Evolutionary conservation across 2,797 vertebrate genomes (phyloP), one percentile per base, ranked within the genome.

Genomic region (Malacoctenus gilli): DNA sequence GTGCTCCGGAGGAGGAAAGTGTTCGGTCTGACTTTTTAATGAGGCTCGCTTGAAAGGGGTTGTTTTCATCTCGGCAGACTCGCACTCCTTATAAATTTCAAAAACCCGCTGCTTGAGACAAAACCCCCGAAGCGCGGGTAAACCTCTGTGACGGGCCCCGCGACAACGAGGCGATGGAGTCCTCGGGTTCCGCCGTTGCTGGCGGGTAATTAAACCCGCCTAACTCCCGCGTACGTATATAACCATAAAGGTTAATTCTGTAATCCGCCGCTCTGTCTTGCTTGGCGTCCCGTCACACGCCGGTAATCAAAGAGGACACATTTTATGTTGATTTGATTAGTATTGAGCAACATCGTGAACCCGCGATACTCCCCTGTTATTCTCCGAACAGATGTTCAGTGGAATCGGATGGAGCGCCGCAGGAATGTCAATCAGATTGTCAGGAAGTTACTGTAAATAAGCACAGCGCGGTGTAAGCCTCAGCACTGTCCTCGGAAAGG

Each of bases 1-100:
- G 88, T 87, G 89, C 82, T 82, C 62, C 61, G 35, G 58, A 57
- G 70, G 66, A 67, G 59, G 52, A 47, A 64, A 80, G 64, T 73
- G 42, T 75, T 68, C 39, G 20, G 46, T 67, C 63, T 68, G 59
- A 82, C 47, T 77, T 58, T 72, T 73, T 37, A 57, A 30, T 13
- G 38, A 68, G 43, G 56, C 59, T 43, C 57, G 18, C n/a, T 28
- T 34, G 21, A 58, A 40, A 40, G 52, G 2, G 16, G 18, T 54
- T 30, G 23, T 64, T 76, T 68, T 48, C 38, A 15, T 40, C 20
- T 21, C 35, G 25, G n/a, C 42, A 32, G 48, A 55, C 39, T 18
- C 54, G 32, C 5, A 38, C 13, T 65, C 12, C 9, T 28, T 34
- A 63, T 59, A 42, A 38, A 79, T 66, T 75, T 68, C 15, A 68